A percentile compares a stretch with the other conserved stretches of the same genome.
These are phyloP conservation scores for Athripsodes cinereus DNA, from an alignment of 2,888 invertebrate species.

Conservation along the genomic window DNA sequence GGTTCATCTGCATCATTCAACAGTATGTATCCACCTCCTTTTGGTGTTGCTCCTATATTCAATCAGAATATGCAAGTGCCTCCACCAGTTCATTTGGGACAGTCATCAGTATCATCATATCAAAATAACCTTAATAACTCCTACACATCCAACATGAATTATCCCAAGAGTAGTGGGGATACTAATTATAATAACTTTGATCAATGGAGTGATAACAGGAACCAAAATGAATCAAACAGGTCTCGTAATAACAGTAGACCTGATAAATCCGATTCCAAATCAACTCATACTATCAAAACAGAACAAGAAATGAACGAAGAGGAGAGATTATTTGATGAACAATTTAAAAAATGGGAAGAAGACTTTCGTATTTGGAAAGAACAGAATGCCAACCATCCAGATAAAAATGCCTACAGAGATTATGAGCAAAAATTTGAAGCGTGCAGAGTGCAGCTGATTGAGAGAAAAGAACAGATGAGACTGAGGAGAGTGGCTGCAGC, in stretches of 20 bases:
- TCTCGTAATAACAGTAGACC: conserved; percentile 2
- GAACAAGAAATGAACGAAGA: conserved; percentile 44
- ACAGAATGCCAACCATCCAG: conserved; percentile 87
- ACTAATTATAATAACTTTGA: background rate
- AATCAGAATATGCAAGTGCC: background rate
- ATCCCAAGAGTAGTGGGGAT: background rate
- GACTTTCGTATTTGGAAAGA: conserved; percentile 89
- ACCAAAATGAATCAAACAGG: background rate
- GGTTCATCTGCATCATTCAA: too few relatives aligned
- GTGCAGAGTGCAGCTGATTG: conserved; percentile 71
- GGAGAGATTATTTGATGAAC: conserved; percentile 80
- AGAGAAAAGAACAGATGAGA: conserved; percentile 77
- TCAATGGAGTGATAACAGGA: background rate
- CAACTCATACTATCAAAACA: conserved; percentile 27
- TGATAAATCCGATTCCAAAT: background rate
- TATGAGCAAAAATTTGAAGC: conserved; percentile 87
- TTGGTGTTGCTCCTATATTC: too few relatives aligned
- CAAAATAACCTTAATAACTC: background rate
- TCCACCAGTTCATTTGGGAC: background rate
- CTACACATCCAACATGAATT: background rate
- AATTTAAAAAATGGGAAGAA: conserved; percentile 87
- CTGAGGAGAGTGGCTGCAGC: conserved; percentile 46
- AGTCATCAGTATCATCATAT: background rate
- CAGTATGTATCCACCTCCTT: too few relatives aligned
- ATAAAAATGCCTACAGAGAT: conserved; percentile 76